Conservation (phyloP, 1,140 invertebrate species). For the Pararge aegeria region DNA sequence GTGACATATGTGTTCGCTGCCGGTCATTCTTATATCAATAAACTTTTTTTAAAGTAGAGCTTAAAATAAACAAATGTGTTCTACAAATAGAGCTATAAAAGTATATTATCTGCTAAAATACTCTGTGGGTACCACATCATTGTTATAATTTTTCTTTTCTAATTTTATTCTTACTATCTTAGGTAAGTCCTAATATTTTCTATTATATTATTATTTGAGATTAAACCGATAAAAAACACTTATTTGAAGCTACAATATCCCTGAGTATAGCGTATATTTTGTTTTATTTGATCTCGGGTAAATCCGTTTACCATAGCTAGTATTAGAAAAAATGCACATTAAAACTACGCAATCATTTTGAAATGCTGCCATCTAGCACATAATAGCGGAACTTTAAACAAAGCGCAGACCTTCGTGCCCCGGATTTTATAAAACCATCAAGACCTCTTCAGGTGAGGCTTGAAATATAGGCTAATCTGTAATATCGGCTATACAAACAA, state of each 20-base stretch:
- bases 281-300: background rate
- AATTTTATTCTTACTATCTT: too few relatives aligned
- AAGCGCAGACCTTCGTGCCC: slow-evolving; percentile 9
- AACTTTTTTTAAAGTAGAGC: background rate
- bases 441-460: slow-evolving; percentile 36
- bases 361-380: slow-evolving; percentile 43
- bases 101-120: too few relatives aligned
- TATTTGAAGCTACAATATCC: background rate
- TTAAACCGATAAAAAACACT: too few relatives aligned
- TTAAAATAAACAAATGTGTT: background rate
- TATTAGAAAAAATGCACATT: background rate
- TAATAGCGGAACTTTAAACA: slow-evolving; percentile 25
- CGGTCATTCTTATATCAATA: background rate
- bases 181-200: too few relatives aligned
- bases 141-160: too few relatives aligned
- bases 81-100: background rate
- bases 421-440: slow-evolving; percentile 17
- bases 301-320: too few relatives aligned
- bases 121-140: too few relatives aligned
- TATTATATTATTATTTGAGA: too few relatives aligned
- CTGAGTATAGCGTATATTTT: background rate
- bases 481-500: slow-evolving; percentile 48
- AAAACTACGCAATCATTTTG: background rate
- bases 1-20: too few relatives aligned
- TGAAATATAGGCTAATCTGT: slow-evolving; percentile 48